phyloP scores from a whole-genome alignment of 2,113 vertebrate species.

The Hippocampus guttulatus region DNA sequence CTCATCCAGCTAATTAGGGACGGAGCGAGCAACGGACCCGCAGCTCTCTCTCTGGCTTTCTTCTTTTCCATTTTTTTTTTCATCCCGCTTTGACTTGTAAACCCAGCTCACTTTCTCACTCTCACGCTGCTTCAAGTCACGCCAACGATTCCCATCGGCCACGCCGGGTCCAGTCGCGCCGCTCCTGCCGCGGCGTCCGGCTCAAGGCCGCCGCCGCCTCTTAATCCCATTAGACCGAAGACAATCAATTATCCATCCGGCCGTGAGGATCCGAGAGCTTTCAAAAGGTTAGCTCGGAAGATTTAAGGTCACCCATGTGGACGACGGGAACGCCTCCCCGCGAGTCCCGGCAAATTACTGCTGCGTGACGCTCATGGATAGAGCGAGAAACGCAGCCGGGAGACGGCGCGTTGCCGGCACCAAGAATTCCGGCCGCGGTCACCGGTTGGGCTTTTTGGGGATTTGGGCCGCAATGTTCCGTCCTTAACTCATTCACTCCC shows the following conservation, averaged over 20 bases:
- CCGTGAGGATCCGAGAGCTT: constrained; percentile 67
- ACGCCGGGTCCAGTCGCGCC: constrained; percentile 34
- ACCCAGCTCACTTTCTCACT: constrained; percentile 1
- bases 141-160: constrained; percentile 18
- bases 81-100: constrained; percentile 1
- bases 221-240: constrained; percentile 72
- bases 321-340: constrained; percentile 57
- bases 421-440: constrained; percentile 52
- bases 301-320: constrained; percentile 69
- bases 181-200: constrained; percentile 48
- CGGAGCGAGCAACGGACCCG: constrained; percentile 58
- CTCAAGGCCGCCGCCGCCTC: constrained; percentile 60
- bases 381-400: constrained; percentile 61
- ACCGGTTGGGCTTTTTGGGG: constrained; percentile 41
- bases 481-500: too few relatives aligned
- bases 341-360: constrained; percentile 71
- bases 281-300: constrained; percentile 67
- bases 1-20: constrained; percentile 61
- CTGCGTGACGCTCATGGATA: constrained; percentile 71
- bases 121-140: constrained; percentile 17
- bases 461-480: background rate
- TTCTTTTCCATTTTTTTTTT: constrained; percentile 34
- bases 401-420: constrained; percentile 47
- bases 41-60: constrained; percentile 52
- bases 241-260: constrained; percentile 70